Evolutionary conservation across 92 coral and sea anemone genomes (phyloP), one percentile per base, ranked within the genome.

Genomic region (Bergia sp.): DNA sequence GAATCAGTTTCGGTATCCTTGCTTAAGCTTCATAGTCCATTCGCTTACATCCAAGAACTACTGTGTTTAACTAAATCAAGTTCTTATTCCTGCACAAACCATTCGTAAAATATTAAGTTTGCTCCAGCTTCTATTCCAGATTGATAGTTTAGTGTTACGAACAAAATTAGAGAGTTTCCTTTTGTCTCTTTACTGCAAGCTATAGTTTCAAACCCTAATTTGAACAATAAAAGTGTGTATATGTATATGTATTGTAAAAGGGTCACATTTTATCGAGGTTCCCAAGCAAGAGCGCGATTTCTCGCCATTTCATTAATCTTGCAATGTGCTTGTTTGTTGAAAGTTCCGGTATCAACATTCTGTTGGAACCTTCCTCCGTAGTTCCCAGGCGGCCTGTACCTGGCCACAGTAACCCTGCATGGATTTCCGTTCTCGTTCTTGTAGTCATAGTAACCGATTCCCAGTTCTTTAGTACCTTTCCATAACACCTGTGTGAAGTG

Each of bases 401-500:
- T 85, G 47, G 96, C 99, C n/a, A 96, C 99, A 16, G 94, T 79
- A 1, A 90, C 92, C 2, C 95, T 93, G n/a, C 99, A 96, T 58
- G 92, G 92, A 40, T 79, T 89, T 37, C 81, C 91, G n/a, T 89
- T 90, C 23, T 81, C 77, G 21, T 89, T 88, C 2, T 78, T 89
- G 86, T 92, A 95, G 20, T 93, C 88, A 37, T 98, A 96, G 73
- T 88, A 86, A n/a, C 96, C 99, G 0, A 96, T 95, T 1, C 99
- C 99, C 21, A 96, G 85, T 57, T 89, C 89, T 49, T 88, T 84
- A 44, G 90, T 83, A 23, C 92, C 89, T 67, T 89, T 89, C 99
- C 99, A 96, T 20, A 95, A 90, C 41, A 96, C 77, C 72, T 92
- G 92, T 9, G 96, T 93, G 80, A 96, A 96, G 55, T 96, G 99